Base-by-base conservation (phyloP, 2,888 invertebrate species). In the Petrophora chlorosata region DNA sequence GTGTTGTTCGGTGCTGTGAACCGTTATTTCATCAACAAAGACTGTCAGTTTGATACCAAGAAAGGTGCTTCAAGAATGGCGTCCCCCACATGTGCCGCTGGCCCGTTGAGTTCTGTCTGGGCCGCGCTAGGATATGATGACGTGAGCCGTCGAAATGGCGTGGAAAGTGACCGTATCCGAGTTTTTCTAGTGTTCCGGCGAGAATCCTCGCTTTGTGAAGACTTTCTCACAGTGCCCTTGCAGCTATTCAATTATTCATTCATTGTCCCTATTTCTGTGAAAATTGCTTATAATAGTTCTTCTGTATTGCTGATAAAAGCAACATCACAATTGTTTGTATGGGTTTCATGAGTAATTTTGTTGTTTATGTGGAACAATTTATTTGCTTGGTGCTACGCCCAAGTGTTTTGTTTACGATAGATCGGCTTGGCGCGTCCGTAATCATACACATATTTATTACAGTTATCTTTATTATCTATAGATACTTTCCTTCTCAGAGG, bases 21-120 rank as follows among this genome's bases (percentile, higher is more conserved):
- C 74, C 76, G 70, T 77, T 79, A 85, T 80, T 82, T 84, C 74
- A 65, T 76, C 82, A 83, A 85, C 82, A 85, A 86, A 84, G 87
- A 82, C 84, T 92, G 92, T 92, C 92, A 92, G 88, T 91, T 91
- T 89, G 90, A 89, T 90, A 90, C 90, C 91, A 85, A 92, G 91
- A 91, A 91, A 89, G 92, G 92, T 92, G 91, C 90, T 91, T 91
- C 91, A 91, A 92, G 93, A 93, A 94, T 94, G 94, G 94, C 94
- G 93, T 93, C 93, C 91, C 90, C 93, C 93, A 93, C 93, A 93
- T 93, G 93, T 92, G 91, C 89, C 85, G 90, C 79, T 79, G 73
- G 70, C 82, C 76, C 79, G 78, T 81, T 78, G 76, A 77, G 80
- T 85, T 83, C 85, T 82, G 74, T 72, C 73, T 80, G 70, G 77